Base-by-base conservation (phyloP, 2,888 invertebrate genomes). In the Archips xylosteana region DNA sequence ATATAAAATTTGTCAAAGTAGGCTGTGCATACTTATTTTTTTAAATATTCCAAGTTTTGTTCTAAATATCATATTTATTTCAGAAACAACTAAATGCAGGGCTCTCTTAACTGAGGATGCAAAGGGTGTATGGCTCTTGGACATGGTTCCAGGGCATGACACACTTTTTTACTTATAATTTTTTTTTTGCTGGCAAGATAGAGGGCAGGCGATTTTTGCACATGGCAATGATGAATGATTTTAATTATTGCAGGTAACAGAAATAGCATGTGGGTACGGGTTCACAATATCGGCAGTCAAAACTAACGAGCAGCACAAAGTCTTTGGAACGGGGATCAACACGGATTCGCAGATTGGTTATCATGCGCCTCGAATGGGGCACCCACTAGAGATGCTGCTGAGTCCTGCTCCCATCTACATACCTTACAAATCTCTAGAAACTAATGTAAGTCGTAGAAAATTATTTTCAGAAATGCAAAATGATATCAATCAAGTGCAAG, bases 301-400 rank as follows among this genome's bases (percentile, higher is more conserved):
- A 74, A 95, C 96, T 0, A 92, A 95, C 10, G 95, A 96, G 76
- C 95, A 95, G 15, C 95, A 96, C 76, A 96, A 97, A 85, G 89
- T 98, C 39, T 98, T 97, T 93, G 99, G 98, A 0, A 96, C 97
- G 36, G 99, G 99, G 0, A 95, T 99, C 59, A 99, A 99, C 88
- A 97, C 97, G 0, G 98, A 98, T 89, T 98, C 98, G 0, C 99
- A 99, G 89, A 95, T 99, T 75, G 99, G 98, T 68, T 96, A 95
- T 81, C 96, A 97, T 80, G 94, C 94, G 45, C 95, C 96, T 0
- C 91, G 95, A 45, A 94, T 94, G 60, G 96, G 95, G 0, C 95
- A 96, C 76, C 96, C 96, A 0, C 86, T 97, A 59, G 96, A 96
- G 82, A 82, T 97, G 60, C 85, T 98, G 13, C 95, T 96, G 23